Conservation (phyloP, 2,797 vertebrate species). For the Crenichthys baileyi region DNA sequence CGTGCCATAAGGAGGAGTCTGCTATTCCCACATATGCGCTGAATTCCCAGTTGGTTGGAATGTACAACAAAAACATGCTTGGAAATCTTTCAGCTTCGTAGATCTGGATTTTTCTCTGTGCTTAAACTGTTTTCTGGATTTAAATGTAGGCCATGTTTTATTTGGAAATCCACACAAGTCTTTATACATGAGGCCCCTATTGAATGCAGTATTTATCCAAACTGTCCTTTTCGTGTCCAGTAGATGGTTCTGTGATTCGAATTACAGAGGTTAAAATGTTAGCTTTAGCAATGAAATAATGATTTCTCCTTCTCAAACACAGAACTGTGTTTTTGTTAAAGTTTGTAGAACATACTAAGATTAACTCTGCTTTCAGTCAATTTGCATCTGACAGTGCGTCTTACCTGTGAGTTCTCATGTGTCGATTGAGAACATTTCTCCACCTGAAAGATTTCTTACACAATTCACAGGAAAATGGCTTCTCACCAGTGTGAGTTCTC, state of each 20-base stretch:
- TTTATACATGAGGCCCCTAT: background rate
- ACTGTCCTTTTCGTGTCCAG: background rate
- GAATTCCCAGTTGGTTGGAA: too few relatives aligned
- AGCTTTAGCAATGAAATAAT: too few relatives aligned
- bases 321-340: background rate
- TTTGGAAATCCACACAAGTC: background rate
- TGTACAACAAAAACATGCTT: background rate
- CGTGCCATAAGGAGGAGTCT: too few relatives aligned
- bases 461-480: background rate
- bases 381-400: background rate
- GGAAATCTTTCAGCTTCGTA: background rate
- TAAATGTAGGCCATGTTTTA: background rate
- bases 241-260: background rate
- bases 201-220: background rate
- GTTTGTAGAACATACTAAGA: background rate
- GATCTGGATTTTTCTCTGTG: too few relatives aligned
- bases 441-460: slow-evolving; percentile 3
- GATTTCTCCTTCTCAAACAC: background rate
- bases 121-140: background rate
- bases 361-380: background rate
- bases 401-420: slow-evolving; percentile 1
- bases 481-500: slow-evolving; percentile 3
- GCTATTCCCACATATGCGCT: too few relatives aligned
- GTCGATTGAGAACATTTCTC: slow-evolving; percentile 5
- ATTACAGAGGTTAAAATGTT: background rate